Conservation (phyloP, 2,113 vertebrate species). For the Gulo gulo region DNA sequence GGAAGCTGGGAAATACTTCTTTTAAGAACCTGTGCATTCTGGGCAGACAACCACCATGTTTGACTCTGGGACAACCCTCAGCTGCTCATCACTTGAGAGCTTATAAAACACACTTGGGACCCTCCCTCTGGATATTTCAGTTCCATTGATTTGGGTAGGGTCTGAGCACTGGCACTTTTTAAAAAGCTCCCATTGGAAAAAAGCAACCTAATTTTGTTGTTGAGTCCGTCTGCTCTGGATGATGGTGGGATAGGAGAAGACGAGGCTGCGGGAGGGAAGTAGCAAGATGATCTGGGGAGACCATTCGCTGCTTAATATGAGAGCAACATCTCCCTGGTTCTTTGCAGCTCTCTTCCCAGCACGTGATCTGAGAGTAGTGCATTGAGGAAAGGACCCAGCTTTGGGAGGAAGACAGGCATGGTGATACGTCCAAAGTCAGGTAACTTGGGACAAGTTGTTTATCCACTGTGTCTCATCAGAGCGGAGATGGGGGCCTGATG, state of each 20-base stretch:
- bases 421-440: background rate
- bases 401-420: background rate
- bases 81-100: background rate
- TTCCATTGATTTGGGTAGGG: background rate
- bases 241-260: background rate
- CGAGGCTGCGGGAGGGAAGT: background rate
- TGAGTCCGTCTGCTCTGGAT: background rate
- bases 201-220: background rate
- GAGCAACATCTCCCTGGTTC: background rate
- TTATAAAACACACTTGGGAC: background rate
- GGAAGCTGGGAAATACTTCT: background rate
- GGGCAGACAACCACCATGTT: background rate
- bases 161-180: background rate
- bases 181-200: background rate
- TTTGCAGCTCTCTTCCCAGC: background rate
- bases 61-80: background rate
- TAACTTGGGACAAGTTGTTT: background rate
- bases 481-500: background rate
- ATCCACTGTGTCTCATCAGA: background rate
- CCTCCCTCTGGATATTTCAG: background rate
- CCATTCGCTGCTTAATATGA: background rate
- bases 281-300: background rate
- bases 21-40: background rate
- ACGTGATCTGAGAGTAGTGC: background rate
- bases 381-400: background rate